Evolutionary conservation across 2,888 invertebrate genomes (phyloP).

Genomic region (Cryptocephalus moraei): DNA sequence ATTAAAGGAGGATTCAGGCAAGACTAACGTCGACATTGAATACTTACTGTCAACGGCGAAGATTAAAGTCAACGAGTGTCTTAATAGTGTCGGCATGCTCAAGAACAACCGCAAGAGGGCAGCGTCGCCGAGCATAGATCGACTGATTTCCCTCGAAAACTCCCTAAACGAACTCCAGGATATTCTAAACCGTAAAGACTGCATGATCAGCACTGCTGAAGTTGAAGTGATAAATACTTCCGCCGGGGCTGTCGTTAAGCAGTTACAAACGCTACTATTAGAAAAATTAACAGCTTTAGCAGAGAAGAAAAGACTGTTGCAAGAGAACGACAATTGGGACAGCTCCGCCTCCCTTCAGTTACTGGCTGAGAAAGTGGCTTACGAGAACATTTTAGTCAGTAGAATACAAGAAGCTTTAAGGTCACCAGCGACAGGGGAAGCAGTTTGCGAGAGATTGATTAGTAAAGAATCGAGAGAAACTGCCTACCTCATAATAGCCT

Average conservation of each 20-base stretch:
- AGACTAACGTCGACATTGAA: slow-evolving; percentile 47
- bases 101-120: slow-evolving; percentile 53
- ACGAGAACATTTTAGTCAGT: slow-evolving; percentile 56
- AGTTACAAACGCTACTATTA: slow-evolving; percentile 57
- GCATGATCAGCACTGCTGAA: slow-evolving; percentile 40
- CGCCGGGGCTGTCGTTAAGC: slow-evolving; percentile 49
- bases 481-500: slow-evolving; percentile 61
- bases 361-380: slow-evolving; percentile 70
- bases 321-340: slow-evolving; percentile 58
- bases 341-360: slow-evolving; percentile 58
- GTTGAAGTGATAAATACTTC: slow-evolving; percentile 45
- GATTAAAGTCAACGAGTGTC: slow-evolving; percentile 57
- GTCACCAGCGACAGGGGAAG: slow-evolving; percentile 24
- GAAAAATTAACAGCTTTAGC: slow-evolving; percentile 60
- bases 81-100: slow-evolving; percentile 52
- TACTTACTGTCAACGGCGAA: slow-evolving; percentile 52
- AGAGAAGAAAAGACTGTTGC: slow-evolving; percentile 53
- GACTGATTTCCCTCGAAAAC: slow-evolving; percentile 55
- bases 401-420: slow-evolving; percentile 58
- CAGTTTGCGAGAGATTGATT: slow-evolving; percentile 50
- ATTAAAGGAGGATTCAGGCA: slow-evolving; percentile 16
- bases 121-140: slow-evolving; percentile 55
- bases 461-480: slow-evolving; percentile 65
- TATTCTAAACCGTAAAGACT: slow-evolving; percentile 39
- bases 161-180: slow-evolving; percentile 53